phyloP scores from a whole-genome alignment of 2,113 vertebrate species.

The Crotalus tigris region DNA sequence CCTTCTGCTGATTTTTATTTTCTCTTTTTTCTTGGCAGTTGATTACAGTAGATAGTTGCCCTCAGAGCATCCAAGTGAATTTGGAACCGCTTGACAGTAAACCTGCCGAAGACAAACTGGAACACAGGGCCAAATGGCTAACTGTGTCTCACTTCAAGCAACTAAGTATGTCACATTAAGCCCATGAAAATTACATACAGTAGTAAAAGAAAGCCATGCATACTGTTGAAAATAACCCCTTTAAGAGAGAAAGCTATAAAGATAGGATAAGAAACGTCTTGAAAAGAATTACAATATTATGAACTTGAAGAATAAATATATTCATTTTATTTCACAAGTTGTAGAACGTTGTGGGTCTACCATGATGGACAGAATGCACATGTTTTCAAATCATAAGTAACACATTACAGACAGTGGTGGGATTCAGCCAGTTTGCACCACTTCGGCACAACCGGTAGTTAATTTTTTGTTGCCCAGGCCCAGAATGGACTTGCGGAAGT shows the following conservation, averaged over 20 bases:
- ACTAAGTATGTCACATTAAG: slow-evolving; percentile 76
- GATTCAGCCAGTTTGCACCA: too few relatives aligned
- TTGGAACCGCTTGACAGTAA: slow-evolving; percentile 63
- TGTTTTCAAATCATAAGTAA: neutral
- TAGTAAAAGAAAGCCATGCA: neutral
- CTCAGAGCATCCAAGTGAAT: slow-evolving; percentile 60
- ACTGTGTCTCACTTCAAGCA: slow-evolving; percentile 81
- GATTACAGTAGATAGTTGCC: slow-evolving; percentile 70
- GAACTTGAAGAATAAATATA: neutral
- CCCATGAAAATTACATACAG: neutral
- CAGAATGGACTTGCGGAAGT: too few relatives aligned
- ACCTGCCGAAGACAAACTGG: slow-evolving; percentile 52
- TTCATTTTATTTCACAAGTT: neutral
- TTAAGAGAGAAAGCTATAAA: neutral
- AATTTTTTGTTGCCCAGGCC: too few relatives aligned
- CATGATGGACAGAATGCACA: neutral
- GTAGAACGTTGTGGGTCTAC: neutral
- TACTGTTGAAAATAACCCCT: neutral
- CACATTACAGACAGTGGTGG: neutral
- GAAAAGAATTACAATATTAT: neutral
- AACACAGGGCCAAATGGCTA: slow-evolving; percentile 71
- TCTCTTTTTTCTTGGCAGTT: slow-evolving; percentile 60
- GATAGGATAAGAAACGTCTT: neutral
- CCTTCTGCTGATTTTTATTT: neutral
- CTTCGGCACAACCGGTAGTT: too few relatives aligned